Evolutionary conservation across 1,140 invertebrate genomes (phyloP), one percentile per base, ranked within the genome.

Genomic region (Neotoxoptera formosana): DNA sequence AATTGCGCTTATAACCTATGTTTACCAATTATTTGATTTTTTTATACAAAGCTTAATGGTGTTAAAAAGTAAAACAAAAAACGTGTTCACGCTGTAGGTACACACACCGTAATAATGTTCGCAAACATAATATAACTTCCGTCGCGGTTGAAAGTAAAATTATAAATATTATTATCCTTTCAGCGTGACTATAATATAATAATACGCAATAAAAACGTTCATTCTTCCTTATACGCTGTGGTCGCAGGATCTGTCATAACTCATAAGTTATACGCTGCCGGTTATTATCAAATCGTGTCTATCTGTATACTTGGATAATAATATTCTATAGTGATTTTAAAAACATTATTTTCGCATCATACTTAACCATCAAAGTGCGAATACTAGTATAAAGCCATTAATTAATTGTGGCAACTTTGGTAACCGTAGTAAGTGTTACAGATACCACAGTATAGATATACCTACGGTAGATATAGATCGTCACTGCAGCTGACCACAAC

Each of bases 121-220:
- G 11, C 7, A n/a, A 76, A 76, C 1, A 67, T 67, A n/a, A 67
- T n/a, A 17, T 34, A 76, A 76, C 60, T 76, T 76, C 60, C 14
- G 30, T 76, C 17, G 60, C 14, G 30, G 30, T 76, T n/a, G 30
- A 76, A 76, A 34, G n/a, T n/a, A 76, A 4, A 76, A 76, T 76
- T 76, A n/a, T n/a, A 76, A 76, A 76, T n/a, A n/a, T n/a, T 67
- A 60, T n/a, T 67, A 76, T n/a, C 60, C 60, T n/a, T n/a, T n/a
- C n/a, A 76, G 60, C 14, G 30, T 76, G 14, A 76, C 60, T 76
- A n/a, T 76, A 8, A 25, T 56, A 76, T 6, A 30, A n/a, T 76
- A 8, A 25, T 56, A 76, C 17, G 60, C 4, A 76, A 76, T n/a
- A 76, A n/a, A n/a, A 76, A 76, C 60, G n/a, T 76, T 34, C 30